These are phyloP conservation scores for Crambe crambe DNA, from an alignment of 37 sponge, comb jelly and placozoan species.

Conservation along the genomic window DNA sequence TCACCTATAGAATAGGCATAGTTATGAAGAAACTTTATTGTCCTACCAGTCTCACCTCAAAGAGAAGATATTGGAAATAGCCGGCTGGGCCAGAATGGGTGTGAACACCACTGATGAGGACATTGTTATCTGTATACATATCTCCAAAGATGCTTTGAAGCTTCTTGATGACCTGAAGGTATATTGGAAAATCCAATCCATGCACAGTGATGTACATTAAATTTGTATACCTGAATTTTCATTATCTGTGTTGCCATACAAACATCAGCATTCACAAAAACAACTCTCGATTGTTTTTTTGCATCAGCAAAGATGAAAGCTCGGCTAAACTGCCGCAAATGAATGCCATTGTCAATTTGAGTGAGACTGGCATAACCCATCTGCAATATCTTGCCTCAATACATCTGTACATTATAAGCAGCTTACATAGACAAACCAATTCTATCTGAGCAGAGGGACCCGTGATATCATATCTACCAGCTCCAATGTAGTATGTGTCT, in stretches of 20 bases:
- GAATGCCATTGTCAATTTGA: slow-evolving; percentile 83
- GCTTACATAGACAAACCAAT: too few relatives aligned
- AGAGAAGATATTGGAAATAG: slow-evolving; percentile 76
- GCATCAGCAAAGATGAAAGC: slow-evolving; percentile 88
- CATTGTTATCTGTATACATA: slow-evolving; percentile 89
- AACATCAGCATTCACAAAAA: slow-evolving; percentile 89
- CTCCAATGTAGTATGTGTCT: slow-evolving; percentile 71
- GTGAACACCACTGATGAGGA: slow-evolving; percentile 84
- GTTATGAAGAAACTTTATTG: slow-evolving; percentile 12
- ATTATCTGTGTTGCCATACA: slow-evolving; percentile 93
- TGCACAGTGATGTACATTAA: too few relatives aligned
- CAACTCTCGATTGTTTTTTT: slow-evolving; percentile 47
- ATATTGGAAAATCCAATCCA: too few relatives aligned
- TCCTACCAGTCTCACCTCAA: slow-evolving; percentile 26
- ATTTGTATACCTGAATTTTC: slow-evolving; percentile 69
- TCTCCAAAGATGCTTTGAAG: slow-evolving; percentile 50
- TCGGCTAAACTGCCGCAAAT: slow-evolving; percentile 86
- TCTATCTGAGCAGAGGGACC: slow-evolving; percentile 92
- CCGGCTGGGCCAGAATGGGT: slow-evolving; percentile 96
- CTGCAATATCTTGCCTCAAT: slow-evolving; percentile 32
- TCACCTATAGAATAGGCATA: slow-evolving; percentile 55
- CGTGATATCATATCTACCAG: slow-evolving; percentile 88
- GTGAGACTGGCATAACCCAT: slow-evolving; percentile 91
- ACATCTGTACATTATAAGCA: too few relatives aligned
- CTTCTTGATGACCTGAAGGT: slow-evolving; percentile 84